A percentile compares a stretch with the other conserved stretches of the same genome.
These are phyloP conservation scores for Panagrolaimus sp. DNA, from an alignment of 1,140 invertebrate genomes.

Conservation along the genomic window DNA sequence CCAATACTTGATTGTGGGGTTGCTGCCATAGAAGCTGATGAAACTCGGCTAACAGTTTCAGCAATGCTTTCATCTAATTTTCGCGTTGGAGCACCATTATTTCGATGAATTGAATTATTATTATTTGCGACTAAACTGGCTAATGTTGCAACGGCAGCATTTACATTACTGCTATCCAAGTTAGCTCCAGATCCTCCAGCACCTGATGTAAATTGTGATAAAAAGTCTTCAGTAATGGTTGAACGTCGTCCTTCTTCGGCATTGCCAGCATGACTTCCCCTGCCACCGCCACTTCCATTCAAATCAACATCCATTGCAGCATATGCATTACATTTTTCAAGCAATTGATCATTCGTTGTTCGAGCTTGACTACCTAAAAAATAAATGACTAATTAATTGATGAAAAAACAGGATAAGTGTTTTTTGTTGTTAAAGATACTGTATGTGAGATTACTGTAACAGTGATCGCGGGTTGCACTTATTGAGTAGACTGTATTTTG, in stretches of 20 bases:
- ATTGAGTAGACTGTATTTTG: no score
- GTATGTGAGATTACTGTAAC: neutral
- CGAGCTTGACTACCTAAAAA: slow-evolving; percentile 21
- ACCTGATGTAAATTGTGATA: neutral
- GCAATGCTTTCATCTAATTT: slow-evolving; percentile 7
- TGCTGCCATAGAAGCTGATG: neutral
- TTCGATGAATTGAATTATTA: slow-evolving; percentile 6
- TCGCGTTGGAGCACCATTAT: neutral
- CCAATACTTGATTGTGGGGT: slow-evolving; percentile 3
- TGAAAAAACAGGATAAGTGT: neutral
- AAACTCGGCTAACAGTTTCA: no score
- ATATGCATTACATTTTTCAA: slow-evolving; percentile 32
- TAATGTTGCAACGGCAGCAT: neutral
- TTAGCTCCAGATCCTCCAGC: neutral
- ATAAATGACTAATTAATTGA: no score
- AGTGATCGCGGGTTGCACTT: neutral
- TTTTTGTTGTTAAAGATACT: neutral
- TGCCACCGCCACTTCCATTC: no score
- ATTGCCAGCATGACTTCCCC: no score
- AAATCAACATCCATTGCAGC: neutral
- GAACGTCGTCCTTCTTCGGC: neutral
- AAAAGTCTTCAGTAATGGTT: neutral
- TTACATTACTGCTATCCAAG: neutral
- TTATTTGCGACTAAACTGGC: slow-evolving; percentile 2
- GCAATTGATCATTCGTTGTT: slow-evolving; percentile 31